Percentiles rank a stretch among this genome's conserved stretches.
Evolutionary conservation across 2,113 vertebrate species (phyloP).

Genomic region (Coturnix japonica): DNA sequence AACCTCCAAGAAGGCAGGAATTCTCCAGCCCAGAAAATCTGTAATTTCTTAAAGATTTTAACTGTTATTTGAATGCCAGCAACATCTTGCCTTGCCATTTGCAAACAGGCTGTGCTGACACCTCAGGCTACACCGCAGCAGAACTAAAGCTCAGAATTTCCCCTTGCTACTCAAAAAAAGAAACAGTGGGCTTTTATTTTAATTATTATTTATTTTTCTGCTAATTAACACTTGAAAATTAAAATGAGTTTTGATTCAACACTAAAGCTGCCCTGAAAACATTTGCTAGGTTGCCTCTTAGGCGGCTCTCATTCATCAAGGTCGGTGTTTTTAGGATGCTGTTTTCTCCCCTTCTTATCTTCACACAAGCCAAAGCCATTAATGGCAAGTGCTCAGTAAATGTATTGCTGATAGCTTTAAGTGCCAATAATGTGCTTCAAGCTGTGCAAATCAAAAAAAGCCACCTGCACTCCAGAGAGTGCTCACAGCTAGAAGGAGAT

Average conservation of each 20-base stretch:
- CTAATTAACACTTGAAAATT: background rate
- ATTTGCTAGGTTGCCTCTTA: background rate
- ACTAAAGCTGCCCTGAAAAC: background rate
- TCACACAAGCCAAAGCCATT: background rate
- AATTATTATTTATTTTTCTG: background rate
- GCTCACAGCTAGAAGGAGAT: background rate
- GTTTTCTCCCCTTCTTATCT: background rate
- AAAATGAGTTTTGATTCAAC: background rate
- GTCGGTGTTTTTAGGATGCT: background rate
- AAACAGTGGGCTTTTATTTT: background rate
- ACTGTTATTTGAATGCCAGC: background rate
- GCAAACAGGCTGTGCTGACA: background rate
- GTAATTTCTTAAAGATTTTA: background rate
- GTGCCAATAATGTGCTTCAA: background rate
- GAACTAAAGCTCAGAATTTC: background rate
- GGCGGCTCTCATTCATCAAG: background rate
- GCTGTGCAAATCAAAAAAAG: background rate
- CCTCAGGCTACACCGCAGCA: background rate
- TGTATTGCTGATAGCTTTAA: constrained; percentile 1
- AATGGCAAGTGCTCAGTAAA: background rate
- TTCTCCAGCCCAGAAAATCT: background rate
- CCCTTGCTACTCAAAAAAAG: background rate
- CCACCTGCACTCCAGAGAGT: background rate
- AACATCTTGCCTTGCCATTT: background rate
- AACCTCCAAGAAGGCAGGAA: background rate